These are phyloP conservation scores for Orchesella flavescens DNA, from an alignment of 2,888 invertebrate genomes.

Conservation along the genomic window DNA sequence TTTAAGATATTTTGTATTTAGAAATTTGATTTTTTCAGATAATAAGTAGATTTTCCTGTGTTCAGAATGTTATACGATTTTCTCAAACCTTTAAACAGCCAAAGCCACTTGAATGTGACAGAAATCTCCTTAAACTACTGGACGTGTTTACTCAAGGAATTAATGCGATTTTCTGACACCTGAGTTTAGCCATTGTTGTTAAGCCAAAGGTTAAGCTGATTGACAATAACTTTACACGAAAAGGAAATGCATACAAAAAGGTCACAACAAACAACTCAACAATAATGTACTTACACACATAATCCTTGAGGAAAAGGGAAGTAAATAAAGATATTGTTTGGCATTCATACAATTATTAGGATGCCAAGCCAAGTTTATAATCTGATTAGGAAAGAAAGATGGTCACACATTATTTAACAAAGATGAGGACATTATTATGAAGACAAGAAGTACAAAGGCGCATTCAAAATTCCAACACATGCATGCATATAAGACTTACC, in stretches of 20 bases:
- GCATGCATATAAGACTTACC: too few relatives aligned
- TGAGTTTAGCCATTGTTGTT: conserved; percentile 43
- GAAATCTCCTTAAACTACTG: conserved; percentile 31
- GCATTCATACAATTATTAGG: conserved; percentile 3
- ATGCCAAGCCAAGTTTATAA: neutral
- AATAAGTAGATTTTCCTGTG: too few relatives aligned
- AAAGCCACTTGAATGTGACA: conserved; percentile 52
- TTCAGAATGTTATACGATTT: too few relatives aligned
- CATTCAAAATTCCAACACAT: too few relatives aligned
- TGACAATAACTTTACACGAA: conserved; percentile 42
- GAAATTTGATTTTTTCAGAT: too few relatives aligned
- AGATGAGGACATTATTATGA: too few relatives aligned
- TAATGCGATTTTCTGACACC: conserved; percentile 56
- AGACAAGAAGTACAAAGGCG: too few relatives aligned
- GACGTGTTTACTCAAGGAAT: conserved; percentile 52
- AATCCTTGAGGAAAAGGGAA: conserved; percentile 23
- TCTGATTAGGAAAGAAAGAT: conserved; percentile 1
- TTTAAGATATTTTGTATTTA: too few relatives aligned
- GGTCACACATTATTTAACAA: too few relatives aligned
- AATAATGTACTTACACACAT: conserved; percentile 54
- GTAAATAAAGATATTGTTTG: neutral
- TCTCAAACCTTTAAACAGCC: too few relatives aligned
- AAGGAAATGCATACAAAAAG: conserved; percentile 58
- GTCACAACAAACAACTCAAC: conserved; percentile 55
- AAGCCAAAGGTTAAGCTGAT: conserved; percentile 51